phyloP scores from a whole-genome alignment of 2,888 invertebrate species.

The Spilarctia lutea region DNA sequence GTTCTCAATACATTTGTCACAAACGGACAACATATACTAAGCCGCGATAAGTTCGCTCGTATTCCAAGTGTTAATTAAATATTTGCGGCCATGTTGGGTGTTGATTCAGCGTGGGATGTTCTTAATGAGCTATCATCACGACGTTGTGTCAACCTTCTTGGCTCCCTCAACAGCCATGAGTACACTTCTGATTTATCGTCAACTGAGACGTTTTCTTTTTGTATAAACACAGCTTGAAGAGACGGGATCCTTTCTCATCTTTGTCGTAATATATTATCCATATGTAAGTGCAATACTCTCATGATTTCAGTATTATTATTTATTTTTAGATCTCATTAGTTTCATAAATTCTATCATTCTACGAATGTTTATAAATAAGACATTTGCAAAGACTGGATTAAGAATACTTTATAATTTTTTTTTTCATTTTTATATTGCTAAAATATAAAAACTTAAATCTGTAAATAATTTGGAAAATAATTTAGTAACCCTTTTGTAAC shows the following conservation, averaged over 20 bases:
- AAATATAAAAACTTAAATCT: not conserved
- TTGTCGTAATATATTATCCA: constrained; percentile 12
- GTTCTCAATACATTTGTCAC: constrained; percentile 22
- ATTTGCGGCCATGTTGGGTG: constrained; percentile 55
- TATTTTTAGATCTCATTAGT: not conserved
- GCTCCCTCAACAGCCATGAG: constrained; percentile 51
- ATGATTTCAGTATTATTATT: not conserved
- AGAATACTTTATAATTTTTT: not conserved
- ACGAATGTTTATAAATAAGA: not conserved
- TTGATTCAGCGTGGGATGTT: constrained; percentile 48
- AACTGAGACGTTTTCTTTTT: constrained; percentile 30
- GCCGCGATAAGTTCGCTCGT: constrained; percentile 49
- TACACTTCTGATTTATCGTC: constrained; percentile 43
- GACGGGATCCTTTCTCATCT: constrained; percentile 27
- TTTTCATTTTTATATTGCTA: no score
- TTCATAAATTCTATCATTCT: not conserved
- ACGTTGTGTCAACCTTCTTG: constrained; percentile 43
- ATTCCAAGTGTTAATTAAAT: constrained; percentile 61
- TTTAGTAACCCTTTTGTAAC: not conserved
- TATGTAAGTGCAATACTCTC: not conserved
- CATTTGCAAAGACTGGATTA: not conserved
- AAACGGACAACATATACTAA: constrained; percentile 16
- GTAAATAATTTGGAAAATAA: not conserved
- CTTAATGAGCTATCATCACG: constrained; percentile 65
- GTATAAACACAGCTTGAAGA: constrained; percentile 38